phyloP scores from a whole-genome alignment of 2,797 vertebrate species.

The Cetoscarus ocellatus region DNA sequence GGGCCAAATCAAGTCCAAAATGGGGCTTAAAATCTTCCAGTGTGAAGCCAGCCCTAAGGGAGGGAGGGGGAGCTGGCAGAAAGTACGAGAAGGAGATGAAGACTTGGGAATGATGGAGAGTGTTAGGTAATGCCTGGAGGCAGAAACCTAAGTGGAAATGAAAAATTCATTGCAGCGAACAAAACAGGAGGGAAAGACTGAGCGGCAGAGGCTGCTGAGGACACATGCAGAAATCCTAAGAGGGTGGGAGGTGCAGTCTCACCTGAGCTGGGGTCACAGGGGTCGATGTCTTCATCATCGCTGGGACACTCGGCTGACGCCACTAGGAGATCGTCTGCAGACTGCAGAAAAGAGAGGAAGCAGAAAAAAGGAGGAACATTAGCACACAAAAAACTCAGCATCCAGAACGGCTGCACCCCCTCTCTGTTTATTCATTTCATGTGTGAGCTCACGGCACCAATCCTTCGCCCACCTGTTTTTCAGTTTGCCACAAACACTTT shows the following conservation, averaged over 20 bases:
- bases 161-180: slow-evolving; percentile 62
- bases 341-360: slow-evolving; percentile 71
- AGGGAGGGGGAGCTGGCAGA: not conserved
- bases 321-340: slow-evolving; percentile 95
- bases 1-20: too few species aligned
- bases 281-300: slow-evolving; percentile 98
- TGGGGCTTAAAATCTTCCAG: too few species aligned
- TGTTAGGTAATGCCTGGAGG: slow-evolving; percentile 48
- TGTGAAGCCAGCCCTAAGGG: not conserved
- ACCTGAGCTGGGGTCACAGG: slow-evolving; percentile 99
- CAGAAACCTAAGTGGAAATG: slow-evolving; percentile 57
- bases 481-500: slow-evolving; percentile 59
- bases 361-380: not conserved
- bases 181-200: slow-evolving; percentile 4
- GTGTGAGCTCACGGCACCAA: slow-evolving; percentile 51
- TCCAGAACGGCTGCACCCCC: slow-evolving; percentile 20
- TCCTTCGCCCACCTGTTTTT: slow-evolving; percentile 56
- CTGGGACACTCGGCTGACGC: slow-evolving; percentile 98
- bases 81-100: slow-evolving; percentile 15
- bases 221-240: not conserved
- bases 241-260: slow-evolving; percentile 63
- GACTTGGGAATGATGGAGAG: slow-evolving; percentile 28
- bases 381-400: slow-evolving; percentile 6
- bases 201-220: not conserved
- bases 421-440: slow-evolving; percentile 61